These are phyloP conservation scores for Marasmarcha lunaedactyla DNA, from an alignment of 2,888 invertebrate genomes.

Conservation along the genomic window DNA sequence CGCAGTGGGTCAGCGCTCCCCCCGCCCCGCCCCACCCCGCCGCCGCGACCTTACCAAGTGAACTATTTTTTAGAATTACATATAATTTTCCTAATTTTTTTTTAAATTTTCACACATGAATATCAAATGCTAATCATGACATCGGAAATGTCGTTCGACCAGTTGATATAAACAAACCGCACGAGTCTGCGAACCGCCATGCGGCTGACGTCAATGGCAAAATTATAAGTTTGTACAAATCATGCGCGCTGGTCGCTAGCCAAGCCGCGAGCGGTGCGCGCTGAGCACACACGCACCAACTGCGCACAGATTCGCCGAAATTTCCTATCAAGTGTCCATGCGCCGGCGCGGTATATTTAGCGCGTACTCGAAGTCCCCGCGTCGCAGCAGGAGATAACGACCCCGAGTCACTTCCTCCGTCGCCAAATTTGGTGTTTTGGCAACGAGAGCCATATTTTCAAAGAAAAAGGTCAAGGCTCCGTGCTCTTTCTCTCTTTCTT, in stretches of 20 bases:
- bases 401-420: constrained; percentile 15
- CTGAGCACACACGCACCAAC: constrained; percentile 17
- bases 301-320: neutral
- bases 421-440: constrained; percentile 21
- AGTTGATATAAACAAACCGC: constrained; percentile 11
- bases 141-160: too few relatives aligned
- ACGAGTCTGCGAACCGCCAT: constrained; percentile 2
- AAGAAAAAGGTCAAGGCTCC: constrained; percentile 17
- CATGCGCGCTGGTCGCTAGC: constrained; percentile 5
- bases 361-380: neutral
- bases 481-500: constrained; percentile 12
- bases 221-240: too few relatives aligned
- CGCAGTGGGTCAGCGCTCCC: neutral
- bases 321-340: neutral
- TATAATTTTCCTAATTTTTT: too few relatives aligned
- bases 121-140: too few relatives aligned
- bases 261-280: constrained; percentile 14
- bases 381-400: neutral
- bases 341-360: neutral
- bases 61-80: too few relatives aligned
- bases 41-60: too few relatives aligned
- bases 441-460: constrained; percentile 15
- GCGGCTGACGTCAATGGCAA: neutral
- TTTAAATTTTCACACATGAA: too few relatives aligned
- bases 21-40: too few relatives aligned